Evolutionary conservation across 92 coral and sea anemone genomes (phyloP), one percentile per base, ranked within the genome.

Genomic region (Porites evermanni): DNA sequence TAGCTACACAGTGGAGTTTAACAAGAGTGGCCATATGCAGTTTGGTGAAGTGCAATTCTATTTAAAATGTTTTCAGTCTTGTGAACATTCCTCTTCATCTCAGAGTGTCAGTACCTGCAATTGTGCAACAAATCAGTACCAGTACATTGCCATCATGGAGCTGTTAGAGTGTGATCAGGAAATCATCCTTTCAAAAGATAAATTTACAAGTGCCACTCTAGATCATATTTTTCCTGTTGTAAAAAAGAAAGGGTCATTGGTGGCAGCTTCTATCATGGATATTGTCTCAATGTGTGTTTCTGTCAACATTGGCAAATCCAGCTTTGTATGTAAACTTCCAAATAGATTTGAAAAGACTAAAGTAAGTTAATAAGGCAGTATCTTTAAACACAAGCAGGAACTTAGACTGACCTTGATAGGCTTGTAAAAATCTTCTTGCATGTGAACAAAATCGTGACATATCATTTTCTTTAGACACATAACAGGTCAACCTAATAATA

Each of bases 1-100:
- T 18, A 81, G 74, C n/a, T 63, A 79, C 72, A 64, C 83, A 61
- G 72, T 79, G 61, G 79, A 67, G 53, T 72, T 69, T 64, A 6
- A 6, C 26, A 71, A 12, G 20, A 61, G 58, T 70, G 87, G 79
- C 4, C 59, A 71, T 38, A n/a, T 83, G 38, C 9, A 19, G n/a
- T 83, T 69, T 83, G 81, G 81, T 21, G 78, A 83, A 53, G 29
- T 83, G 12, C 79, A 83, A 26, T 83, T 21, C 70, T 83, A 72
- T 56, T 24, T 74, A 58, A 83, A 61, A 58, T 83, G 87, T 60
- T 83, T 38, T 56, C 68, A 53, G 53, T 44, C 87, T 70, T 72
- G 87, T 63, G 69, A 19, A 53, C 68, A 72, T 72, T 61, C 80
- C 51, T 8, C 47, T 8, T 60, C 8, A 6, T 73, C 47, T 60